phyloP scores from a whole-genome alignment of 2,888 invertebrate genomes.

The Macrosiphum euphorbiae region DNA sequence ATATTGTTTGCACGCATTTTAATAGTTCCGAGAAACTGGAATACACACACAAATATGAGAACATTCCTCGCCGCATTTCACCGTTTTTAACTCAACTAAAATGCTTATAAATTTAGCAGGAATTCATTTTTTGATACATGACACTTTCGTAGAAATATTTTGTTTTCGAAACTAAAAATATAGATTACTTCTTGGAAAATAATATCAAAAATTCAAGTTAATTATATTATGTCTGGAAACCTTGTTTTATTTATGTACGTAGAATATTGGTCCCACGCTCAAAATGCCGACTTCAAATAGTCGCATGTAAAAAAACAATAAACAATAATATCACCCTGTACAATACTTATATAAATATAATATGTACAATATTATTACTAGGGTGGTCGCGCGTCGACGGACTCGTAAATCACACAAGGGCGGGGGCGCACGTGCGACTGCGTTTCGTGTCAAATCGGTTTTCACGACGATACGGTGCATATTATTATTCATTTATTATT shows the following conservation, averaged over 20 bases:
- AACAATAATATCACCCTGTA: background rate
- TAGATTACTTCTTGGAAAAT: too few relatives aligned
- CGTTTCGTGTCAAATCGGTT: slow-evolving; percentile 44
- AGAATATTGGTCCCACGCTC: background rate
- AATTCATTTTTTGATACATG: background rate
- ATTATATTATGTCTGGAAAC: too few relatives aligned
- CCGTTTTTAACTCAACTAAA: background rate
- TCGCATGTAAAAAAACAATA: background rate
- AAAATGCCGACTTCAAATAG: background rate
- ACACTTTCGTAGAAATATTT: background rate
- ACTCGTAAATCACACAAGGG: slow-evolving; percentile 31
- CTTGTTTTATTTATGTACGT: background rate
- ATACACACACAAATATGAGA: background rate
- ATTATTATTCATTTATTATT: slow-evolving; percentile 16
- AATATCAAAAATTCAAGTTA: too few relatives aligned
- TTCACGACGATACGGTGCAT: slow-evolving; percentile 16
- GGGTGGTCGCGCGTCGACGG: slow-evolving; percentile 21
- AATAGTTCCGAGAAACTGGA: background rate
- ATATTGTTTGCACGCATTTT: background rate
- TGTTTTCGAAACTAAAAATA: background rate
- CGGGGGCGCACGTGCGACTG: background rate
- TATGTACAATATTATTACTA: background rate
- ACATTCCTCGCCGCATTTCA: background rate
- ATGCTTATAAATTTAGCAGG: background rate
- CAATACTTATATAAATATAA: background rate